A percentile compares a stretch with the other conserved stretches of the same genome.
These are phyloP conservation scores for Serripes groenlandicus DNA, from an alignment of 2,888 invertebrate species.

Conservation along the genomic window DNA sequence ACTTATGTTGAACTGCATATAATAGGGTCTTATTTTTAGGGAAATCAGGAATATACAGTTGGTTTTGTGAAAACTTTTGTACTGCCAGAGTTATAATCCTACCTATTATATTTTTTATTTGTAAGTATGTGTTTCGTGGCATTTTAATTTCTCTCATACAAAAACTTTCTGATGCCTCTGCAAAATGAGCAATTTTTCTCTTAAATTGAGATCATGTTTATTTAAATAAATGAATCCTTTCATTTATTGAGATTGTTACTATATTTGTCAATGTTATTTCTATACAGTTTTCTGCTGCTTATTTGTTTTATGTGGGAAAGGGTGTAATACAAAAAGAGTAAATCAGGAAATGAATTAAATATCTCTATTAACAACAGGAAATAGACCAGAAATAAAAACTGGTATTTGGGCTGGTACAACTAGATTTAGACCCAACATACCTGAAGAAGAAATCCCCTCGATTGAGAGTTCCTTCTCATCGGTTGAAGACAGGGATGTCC, in stretches of 20 bases:
- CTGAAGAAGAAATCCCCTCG: slow-evolving; percentile 36
- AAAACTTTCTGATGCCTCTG: too few relatives aligned
- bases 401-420: slow-evolving; percentile 57
- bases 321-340: background rate
- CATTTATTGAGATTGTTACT: too few relatives aligned
- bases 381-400: slow-evolving; percentile 30
- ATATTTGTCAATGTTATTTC: too few relatives aligned
- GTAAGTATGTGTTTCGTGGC: too few relatives aligned
- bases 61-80: too few relatives aligned
- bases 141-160: too few relatives aligned
- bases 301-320: background rate
- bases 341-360: background rate
- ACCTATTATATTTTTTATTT: too few relatives aligned
- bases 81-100: too few relatives aligned
- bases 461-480: slow-evolving; percentile 17
- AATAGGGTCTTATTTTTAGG: too few relatives aligned
- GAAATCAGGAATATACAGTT: too few relatives aligned
- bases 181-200: too few relatives aligned
- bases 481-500: background rate
- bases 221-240: background rate
- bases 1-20: too few relatives aligned
- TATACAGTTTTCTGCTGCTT: background rate
- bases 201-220: background rate
- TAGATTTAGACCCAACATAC: slow-evolving; percentile 33
- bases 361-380: slow-evolving; percentile 19